Base-by-base conservation (phyloP, 2,113 vertebrate genomes). In the Cromileptes altivelis region DNA sequence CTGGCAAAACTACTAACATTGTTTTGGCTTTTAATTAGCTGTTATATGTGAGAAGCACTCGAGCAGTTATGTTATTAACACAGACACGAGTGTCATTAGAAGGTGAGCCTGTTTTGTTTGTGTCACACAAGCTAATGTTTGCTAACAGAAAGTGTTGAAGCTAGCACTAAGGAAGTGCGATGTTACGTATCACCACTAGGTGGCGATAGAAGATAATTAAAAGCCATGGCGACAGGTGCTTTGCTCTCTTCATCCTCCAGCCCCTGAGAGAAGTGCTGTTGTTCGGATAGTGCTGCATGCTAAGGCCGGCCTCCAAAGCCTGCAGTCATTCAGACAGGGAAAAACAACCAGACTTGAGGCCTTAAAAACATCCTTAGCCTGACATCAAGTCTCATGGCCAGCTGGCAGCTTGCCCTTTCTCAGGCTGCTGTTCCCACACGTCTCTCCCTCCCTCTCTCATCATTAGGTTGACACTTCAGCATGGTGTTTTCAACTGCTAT, bases 351-450 rank as follows among this genome's bases (percentile, higher is more conserved):
- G 87, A 94, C 92, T 89, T 86, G 75, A 93, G 86, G 89, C 88
- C 65, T 18, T 82, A 91, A 88, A 91, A 94, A 93, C 91, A 94
- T 93, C 90, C 91, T 92, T 82, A 89, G 90, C 74, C 89, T 93
- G 77, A 91, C 92, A 92, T 88, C 80, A 83, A 60, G 79, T 86
- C 56, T 89, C 85, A 50, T 53, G 88, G 94, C 93, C 94, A 95
- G 92, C 90, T 96, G 95, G 94, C 92, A 87, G 63, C 23, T 45
- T 81, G 90, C 91, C 93, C 78, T 74, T 82, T 91, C 88, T 87
- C 81, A 88, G 80, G 75, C 92, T 88, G 88, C 87, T 86, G 86
- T 95, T 94, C 92, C 94, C 91, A 94, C 89, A 94, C 87, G 85
- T 91, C 60, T 42, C 65, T 18, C 47, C 3, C 12, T 49, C n/a